A percentile compares a stretch with the other conserved stretches of the same genome.
phyloP scores from a whole-genome alignment of 2,113 vertebrate species.

The Melanostigma gelatinosum region DNA sequence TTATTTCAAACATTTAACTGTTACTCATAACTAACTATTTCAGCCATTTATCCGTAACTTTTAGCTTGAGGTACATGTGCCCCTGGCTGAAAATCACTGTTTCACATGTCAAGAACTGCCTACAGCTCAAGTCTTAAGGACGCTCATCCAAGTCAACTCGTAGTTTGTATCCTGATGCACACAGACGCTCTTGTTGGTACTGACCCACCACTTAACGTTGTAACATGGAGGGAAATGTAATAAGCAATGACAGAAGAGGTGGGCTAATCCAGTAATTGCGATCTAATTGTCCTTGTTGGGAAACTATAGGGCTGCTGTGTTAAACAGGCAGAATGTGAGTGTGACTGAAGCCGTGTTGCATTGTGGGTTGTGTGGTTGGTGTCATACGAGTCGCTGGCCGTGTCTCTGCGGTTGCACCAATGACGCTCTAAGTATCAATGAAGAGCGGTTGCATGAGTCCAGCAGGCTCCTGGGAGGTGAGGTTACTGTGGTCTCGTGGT shows the following conservation, averaged over 20 bases:
- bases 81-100: not conserved
- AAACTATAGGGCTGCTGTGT: conserved; percentile 14
- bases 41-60: not conserved
- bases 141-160: not conserved
- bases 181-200: not conserved
- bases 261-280: conserved; percentile 30
- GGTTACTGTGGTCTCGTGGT: conserved; percentile 51
- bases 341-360: conserved; percentile 10
- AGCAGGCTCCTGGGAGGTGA: conserved; percentile 60
- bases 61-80: not conserved
- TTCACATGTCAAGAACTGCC: conserved; percentile 2
- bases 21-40: not conserved
- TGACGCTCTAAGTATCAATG: conserved; percentile 51
- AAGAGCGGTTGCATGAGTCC: conserved; percentile 51
- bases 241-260: conserved; percentile 5
- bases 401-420: conserved; percentile 57
- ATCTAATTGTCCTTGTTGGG: conserved; percentile 15
- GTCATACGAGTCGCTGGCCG: conserved; percentile 39
- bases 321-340: conserved; percentile 21
- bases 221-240: conserved; percentile 19
- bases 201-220: conserved; percentile 1
- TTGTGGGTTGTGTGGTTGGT: conserved; percentile 43
- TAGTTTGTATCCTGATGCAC: conserved; percentile 3
- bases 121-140: not conserved
- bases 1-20: not conserved